A percentile compares a stretch with the other conserved stretches of the same genome.
phyloP scores from a whole-genome alignment of 2,888 invertebrate species.

The Pheosia gnoma region DNA sequence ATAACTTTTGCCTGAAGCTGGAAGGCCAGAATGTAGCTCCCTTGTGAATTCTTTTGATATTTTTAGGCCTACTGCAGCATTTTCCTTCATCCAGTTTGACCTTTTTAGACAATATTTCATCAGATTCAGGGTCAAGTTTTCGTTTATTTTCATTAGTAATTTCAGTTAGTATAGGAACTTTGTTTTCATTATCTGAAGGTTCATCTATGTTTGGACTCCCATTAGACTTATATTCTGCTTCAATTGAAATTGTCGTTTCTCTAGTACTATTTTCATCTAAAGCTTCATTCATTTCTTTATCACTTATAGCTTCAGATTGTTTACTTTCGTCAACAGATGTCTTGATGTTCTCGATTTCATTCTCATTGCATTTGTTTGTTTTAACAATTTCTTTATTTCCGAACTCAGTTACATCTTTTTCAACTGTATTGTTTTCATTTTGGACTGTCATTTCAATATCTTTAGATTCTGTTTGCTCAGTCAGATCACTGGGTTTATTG shows the following conservation, averaged over 20 bases:
- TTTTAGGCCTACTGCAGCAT: slow-evolving; percentile 62
- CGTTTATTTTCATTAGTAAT: slow-evolving; percentile 56
- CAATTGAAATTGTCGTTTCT: slow-evolving; percentile 3
- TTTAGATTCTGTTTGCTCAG: slow-evolving; percentile 6
- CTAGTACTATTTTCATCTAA: slow-evolving; percentile 15
- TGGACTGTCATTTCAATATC: not conserved
- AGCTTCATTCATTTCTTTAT: slow-evolving; percentile 7
- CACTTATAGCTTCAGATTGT: slow-evolving; percentile 5
- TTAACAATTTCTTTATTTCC: not conserved
- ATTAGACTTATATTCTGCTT: not conserved
- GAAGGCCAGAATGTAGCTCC: slow-evolving; percentile 91
- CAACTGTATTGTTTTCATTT: slow-evolving; percentile 3
- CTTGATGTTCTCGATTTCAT: not conserved
- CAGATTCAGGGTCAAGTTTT: slow-evolving; percentile 52
- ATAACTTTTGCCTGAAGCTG: slow-evolving; percentile 90
- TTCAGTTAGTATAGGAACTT: slow-evolving; percentile 15
- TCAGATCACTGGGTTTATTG: slow-evolving; percentile 9
- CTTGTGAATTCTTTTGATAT: slow-evolving; percentile 53
- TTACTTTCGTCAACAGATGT: not conserved
- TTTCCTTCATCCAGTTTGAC: slow-evolving; percentile 49
- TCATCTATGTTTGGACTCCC: slow-evolving; percentile 6
- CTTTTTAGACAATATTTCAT: slow-evolving; percentile 55
- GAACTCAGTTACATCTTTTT: not conserved
- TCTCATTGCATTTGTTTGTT: no score
- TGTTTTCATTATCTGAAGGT: slow-evolving; percentile 16